These are phyloP conservation scores for Tribolium freemani DNA, from an alignment of 2,888 invertebrate species.

Conservation along the genomic window DNA sequence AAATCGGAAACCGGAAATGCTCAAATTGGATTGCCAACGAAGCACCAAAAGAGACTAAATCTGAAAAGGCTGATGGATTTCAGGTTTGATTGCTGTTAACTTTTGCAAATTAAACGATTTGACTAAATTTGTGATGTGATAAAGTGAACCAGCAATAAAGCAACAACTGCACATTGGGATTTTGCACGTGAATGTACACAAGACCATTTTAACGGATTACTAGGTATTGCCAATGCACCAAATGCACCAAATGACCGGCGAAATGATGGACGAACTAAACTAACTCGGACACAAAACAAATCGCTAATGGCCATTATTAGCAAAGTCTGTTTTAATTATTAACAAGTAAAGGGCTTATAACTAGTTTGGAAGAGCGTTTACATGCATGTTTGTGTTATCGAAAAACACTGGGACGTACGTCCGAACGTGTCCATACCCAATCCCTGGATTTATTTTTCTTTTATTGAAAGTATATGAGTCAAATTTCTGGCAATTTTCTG, in stretches of 20 bases:
- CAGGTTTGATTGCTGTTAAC: neutral
- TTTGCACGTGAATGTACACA: neutral
- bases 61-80: constrained; percentile 5
- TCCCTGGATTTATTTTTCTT: too few relatives aligned
- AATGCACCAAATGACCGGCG: constrained; percentile 17
- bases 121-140: neutral
- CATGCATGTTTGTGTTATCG: neutral
- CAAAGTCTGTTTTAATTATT: constrained; percentile 17
- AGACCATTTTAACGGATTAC: neutral
- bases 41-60: constrained; percentile 28
- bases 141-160: too few relatives aligned
- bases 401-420: neutral
- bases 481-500: neutral
- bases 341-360: neutral
- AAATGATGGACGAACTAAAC: constrained; percentile 38
- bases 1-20: constrained; percentile 57
- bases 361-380: neutral
- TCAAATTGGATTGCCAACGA: constrained; percentile 54
- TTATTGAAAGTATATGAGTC: neutral
- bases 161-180: neutral
- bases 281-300: constrained; percentile 39
- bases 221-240: constrained; percentile 34
- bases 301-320: constrained; percentile 35
- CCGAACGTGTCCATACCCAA: too few relatives aligned
- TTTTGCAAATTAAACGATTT: neutral